Base-by-base conservation (phyloP, 2,113 vertebrate species). In the Carassius auratus region DNA sequence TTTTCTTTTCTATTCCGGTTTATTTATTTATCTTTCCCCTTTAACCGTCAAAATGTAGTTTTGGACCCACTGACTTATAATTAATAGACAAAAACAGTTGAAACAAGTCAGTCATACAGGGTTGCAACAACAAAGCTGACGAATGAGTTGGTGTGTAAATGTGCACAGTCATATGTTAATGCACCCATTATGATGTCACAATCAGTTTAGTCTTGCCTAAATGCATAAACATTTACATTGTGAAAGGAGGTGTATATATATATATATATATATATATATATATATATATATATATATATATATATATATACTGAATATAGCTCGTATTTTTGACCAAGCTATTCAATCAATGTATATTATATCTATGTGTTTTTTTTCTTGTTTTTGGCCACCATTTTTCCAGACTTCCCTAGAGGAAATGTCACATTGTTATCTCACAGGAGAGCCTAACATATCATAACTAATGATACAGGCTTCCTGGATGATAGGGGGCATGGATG, bases 401-500 rank as follows among this genome's bases (percentile, higher is more conserved):
- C 36, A 38, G 36, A 38, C 36, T 7, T 42, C 38, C 21, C 73
- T 55, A 23, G 23, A 83, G 12, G 64, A 69, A 73, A 83, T 66
- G 19, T 74, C 10, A 15, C 73, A 77, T 59, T 76, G 50, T 77
- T 64, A 30, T 61, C 62, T 77, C 33, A 68, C 77, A 3, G 13
- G 77, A 64, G 36, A 38, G 77, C 23, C 57, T 64, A 80, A 42
- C 57, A 80, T 80, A 26, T 80, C 57, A 80, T 42, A 80, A 76
- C 45, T 76, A 80, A 80, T 64, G 77, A 61, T 80, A 23, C 12
- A 66, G 78, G 61, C 61, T 8, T 50, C 62, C 42, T 48, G 61
- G 42, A 68, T 48, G 21, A 81, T 26, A 26, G 45, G 79, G 79
- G 62, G 45, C 42, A 76, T 9, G 13, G 45, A 81, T 81, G 50